Evolutionary conservation across 2,113 vertebrate genomes (phyloP).

Genomic region (Pterocles gutturalis): DNA sequence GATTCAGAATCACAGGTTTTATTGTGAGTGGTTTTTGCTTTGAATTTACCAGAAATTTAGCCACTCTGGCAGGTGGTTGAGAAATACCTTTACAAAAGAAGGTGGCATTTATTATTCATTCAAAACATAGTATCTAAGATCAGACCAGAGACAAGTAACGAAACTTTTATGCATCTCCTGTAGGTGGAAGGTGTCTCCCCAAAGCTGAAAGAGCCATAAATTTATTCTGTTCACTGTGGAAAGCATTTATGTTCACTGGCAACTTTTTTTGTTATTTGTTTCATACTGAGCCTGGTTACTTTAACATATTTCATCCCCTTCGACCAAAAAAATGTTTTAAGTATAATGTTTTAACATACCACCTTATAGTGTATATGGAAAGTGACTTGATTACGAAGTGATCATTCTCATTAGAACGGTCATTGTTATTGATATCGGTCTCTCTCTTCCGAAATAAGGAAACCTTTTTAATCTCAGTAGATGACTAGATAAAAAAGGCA

Average conservation of each 20-base stretch:
- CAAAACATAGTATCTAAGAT: background rate
- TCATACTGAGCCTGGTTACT: background rate
- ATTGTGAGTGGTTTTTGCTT: rapidly evolving
- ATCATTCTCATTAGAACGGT: background rate
- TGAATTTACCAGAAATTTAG: background rate
- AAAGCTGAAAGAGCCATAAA: background rate
- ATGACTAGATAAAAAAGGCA: background rate
- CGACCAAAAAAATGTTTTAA: background rate
- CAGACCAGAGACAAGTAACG: background rate
- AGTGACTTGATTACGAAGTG: background rate
- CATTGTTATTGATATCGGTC: background rate
- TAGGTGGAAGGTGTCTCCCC: background rate
- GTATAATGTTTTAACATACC: background rate
- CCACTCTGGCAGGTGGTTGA: background rate
- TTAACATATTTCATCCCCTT: background rate
- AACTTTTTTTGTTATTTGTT: background rate
- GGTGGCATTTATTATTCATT: background rate
- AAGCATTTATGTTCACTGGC: background rate
- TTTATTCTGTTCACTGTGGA: background rate
- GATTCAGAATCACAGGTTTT: background rate
- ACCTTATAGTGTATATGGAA: background rate
- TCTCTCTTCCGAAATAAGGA: background rate
- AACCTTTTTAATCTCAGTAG: background rate
- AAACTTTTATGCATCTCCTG: background rate
- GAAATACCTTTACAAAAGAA: background rate